A percentile compares a stretch with the other conserved stretches of the same genome.
Conservation (phyloP, 92 coral and sea anemone genomes). For the Porites cylindrica region DNA sequence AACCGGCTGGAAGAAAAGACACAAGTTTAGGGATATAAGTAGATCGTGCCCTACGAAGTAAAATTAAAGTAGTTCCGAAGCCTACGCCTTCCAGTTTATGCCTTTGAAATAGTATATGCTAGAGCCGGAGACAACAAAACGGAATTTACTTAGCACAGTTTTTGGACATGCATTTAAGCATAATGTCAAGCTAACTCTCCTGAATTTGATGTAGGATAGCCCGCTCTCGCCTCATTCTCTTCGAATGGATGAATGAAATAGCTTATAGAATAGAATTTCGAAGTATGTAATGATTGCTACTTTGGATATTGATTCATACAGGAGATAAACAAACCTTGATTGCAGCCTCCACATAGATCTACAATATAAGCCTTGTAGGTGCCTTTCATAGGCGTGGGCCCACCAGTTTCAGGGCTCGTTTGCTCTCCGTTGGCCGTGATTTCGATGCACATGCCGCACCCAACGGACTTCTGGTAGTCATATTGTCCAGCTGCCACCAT, state of each 20-base stretch:
- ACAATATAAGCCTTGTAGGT: slow-evolving; percentile 63
- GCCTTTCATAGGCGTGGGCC: slow-evolving; percentile 68
- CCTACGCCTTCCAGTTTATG: too few species aligned
- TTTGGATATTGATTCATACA: not conserved
- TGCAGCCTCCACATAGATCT: slow-evolving; percentile 82
- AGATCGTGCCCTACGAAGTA: not conserved
- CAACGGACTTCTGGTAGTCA: slow-evolving; percentile 73
- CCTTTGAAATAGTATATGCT: too few species aligned
- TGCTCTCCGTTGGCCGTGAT: slow-evolving; percentile 74
- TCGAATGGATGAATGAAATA: too few species aligned
- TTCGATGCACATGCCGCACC: slow-evolving; percentile 89
- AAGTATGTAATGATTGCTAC: too few species aligned
- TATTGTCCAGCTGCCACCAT: slow-evolving; percentile 73
- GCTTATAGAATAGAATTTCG: too few species aligned
- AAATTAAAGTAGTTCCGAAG: too few species aligned
- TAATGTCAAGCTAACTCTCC: too few species aligned
- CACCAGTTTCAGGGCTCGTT: slow-evolving; percentile 62
- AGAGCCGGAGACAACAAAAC: too few species aligned
- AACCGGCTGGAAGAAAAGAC: slow-evolving; percentile 17
- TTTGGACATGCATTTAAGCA: too few species aligned
- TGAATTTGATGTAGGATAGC: too few species aligned
- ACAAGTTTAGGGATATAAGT: not conserved
- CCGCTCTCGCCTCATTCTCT: too few species aligned
- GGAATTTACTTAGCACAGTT: too few species aligned
- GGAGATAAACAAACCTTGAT: slow-evolving; percentile 60